These are phyloP conservation scores for Cranoglanis bouderius DNA, from an alignment of 2,113 vertebrate genomes.

Conservation along the genomic window DNA sequence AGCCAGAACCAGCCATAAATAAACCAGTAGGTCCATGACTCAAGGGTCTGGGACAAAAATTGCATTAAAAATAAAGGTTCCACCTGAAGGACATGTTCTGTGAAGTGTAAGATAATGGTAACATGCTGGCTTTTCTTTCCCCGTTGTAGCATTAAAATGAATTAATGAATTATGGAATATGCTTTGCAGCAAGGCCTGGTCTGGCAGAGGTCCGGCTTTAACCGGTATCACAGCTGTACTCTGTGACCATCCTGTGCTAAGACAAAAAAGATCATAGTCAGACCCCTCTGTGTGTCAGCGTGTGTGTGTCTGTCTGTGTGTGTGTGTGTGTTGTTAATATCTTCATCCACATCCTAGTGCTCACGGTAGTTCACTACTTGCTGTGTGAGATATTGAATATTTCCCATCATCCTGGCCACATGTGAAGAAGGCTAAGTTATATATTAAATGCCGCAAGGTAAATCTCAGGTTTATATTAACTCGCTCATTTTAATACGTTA, in stretches of 20 bases:
- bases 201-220: not conserved
- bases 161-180: constrained; percentile 1
- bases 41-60: not conserved
- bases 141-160: not conserved
- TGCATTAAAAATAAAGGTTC: not conserved
- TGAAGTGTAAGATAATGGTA: not conserved
- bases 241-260: not conserved
- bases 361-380: not conserved
- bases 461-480: not conserved
- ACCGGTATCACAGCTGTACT: not conserved
- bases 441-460: not conserved
- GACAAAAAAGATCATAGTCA: not conserved
- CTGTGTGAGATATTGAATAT: not conserved
- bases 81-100: not conserved
- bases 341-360: not conserved
- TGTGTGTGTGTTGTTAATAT: not conserved
- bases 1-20: not conserved
- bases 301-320: not conserved
- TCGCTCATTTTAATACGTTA: not conserved
- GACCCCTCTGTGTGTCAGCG: not conserved
- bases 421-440: not conserved
- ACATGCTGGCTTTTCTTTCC: not conserved
- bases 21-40: not conserved
- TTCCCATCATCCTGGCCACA: not conserved
- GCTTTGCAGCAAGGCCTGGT: not conserved